phyloP scores from a whole-genome alignment of 2,113 vertebrate genomes.

The Gavialis gangeticus region DNA sequence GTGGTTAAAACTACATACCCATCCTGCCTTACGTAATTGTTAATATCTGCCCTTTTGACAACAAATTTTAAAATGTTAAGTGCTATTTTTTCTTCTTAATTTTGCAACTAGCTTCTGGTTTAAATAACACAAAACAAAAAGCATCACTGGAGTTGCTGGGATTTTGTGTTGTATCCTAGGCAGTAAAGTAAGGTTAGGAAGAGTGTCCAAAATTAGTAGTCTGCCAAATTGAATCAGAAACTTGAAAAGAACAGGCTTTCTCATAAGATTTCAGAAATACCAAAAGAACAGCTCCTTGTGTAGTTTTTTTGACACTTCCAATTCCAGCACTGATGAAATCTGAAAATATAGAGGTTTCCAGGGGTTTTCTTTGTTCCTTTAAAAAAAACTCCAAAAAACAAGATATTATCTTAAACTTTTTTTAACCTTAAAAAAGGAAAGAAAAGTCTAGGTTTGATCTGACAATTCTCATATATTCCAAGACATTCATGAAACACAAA shows the following conservation, averaged over 20 bases:
- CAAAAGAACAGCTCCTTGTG: not conserved
- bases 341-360: not conserved
- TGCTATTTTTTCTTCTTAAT: not conserved
- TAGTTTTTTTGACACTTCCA: not conserved
- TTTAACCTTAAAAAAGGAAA: not conserved
- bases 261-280: not conserved
- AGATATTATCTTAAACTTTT: not conserved
- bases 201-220: not conserved
- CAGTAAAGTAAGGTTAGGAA: not conserved
- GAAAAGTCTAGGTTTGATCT: not conserved
- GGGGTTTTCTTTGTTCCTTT: too few species aligned
- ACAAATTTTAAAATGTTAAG: not conserved
- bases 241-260: not conserved
- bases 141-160: not conserved
- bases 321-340: not conserved
- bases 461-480: not conserved
- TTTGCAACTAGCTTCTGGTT: not conserved
- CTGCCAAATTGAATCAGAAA: not conserved
- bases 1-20: fast-evolving
- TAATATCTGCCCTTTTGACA: not conserved
- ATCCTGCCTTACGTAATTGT: not conserved
- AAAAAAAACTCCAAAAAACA: not conserved
- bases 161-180: not conserved
- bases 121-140: not conserved
- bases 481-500: not conserved